A percentile compares a stretch with the other conserved stretches of the same genome.
These are phyloP conservation scores for Nomada hirtipes DNA, from an alignment of 2,888 invertebrate genomes.

Conservation along the genomic window DNA sequence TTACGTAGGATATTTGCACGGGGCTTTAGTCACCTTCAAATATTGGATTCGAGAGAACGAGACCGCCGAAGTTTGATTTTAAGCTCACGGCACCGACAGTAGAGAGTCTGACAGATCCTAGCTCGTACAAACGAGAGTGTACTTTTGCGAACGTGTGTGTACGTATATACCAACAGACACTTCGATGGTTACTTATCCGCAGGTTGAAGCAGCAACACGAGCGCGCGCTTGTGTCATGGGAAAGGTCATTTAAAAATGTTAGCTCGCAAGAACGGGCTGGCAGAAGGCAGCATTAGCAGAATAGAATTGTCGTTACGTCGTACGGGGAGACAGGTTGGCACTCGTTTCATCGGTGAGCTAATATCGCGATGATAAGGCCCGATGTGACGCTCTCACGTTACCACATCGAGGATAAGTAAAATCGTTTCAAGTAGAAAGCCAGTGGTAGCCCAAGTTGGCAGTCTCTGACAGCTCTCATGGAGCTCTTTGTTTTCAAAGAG, in stretches of 20 bases:
- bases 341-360: slow-evolving; percentile 37
- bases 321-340: slow-evolving; percentile 11
- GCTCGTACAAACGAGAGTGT: background rate
- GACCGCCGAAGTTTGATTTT: background rate
- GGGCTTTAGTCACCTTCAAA: background rate
- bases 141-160: slow-evolving; percentile 16
- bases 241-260: slow-evolving; percentile 80
- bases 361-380: slow-evolving; percentile 48
- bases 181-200: slow-evolving; percentile 64
- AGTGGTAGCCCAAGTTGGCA: slow-evolving; percentile 17
- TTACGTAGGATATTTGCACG: background rate
- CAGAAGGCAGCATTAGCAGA: slow-evolving; percentile 65
- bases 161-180: slow-evolving; percentile 26
- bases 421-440: slow-evolving; percentile 40
- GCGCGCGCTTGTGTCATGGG: slow-evolving; percentile 76
- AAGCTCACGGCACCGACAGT: no score
- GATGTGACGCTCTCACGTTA: slow-evolving; percentile 20
- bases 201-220: slow-evolving; percentile 61
- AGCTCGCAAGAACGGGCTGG: slow-evolving; percentile 56
- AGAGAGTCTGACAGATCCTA: background rate
- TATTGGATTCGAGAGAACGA: background rate
- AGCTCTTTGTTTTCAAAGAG: slow-evolving; percentile 18
- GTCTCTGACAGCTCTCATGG: slow-evolving; percentile 15
- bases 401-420: slow-evolving; percentile 24
- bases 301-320: slow-evolving; percentile 61